Evolutionary conservation across 2,113 vertebrate genomes (phyloP), one percentile per base, ranked within the genome.

Genomic region (Porphyrio hochstetteri): DNA sequence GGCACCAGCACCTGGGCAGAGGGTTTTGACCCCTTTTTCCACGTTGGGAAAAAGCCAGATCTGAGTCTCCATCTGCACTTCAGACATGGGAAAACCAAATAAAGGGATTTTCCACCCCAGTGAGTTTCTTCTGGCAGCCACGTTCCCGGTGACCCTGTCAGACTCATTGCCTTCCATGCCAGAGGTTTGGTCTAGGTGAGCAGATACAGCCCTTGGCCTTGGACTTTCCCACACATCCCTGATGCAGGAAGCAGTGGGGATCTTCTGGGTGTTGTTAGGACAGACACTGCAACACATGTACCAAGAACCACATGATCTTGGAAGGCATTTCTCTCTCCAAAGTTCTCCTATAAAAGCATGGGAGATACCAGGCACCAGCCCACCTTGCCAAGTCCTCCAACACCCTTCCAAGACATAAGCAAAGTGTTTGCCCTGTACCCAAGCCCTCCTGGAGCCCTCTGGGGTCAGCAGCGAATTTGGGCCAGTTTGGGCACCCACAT

Each of bases 101-200:
- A 33, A 69, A 75, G 36, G 31, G 16, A 24, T 89, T 81, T 84
- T 53, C 60, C 33, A 68, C 29, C 35, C 63, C 63, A 5, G 0
- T 3, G 9, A 57, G 71, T 40, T 24, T 42, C 46, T 86, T 70
- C 81, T 31, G 44, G 50, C 48, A 82, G 50, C 46, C 50, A 2
- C 5, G 0, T 31, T 81, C 74, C 53, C 33, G 36, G 29, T 1
- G 46, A 21, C 18, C 24, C 33, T 2, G 3, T 33, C 70, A 33
- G n/a, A 44, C 11, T 50, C 11, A 0, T 5, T 24, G 68, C 48
- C 44, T 1, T 2, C 25, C 0, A 0, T 7, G 59, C 59, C 60
- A 0, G 2, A 85, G 69, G 40, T 90, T 36, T 19, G 60, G 4
- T 48, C 56, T 78, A 44, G 29, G 2, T 8, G 29, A 33, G 27